Evolutionary conservation across 2,113 vertebrate species (phyloP), one percentile per base, ranked within the genome.

Genomic region (Phasianus colchicus): DNA sequence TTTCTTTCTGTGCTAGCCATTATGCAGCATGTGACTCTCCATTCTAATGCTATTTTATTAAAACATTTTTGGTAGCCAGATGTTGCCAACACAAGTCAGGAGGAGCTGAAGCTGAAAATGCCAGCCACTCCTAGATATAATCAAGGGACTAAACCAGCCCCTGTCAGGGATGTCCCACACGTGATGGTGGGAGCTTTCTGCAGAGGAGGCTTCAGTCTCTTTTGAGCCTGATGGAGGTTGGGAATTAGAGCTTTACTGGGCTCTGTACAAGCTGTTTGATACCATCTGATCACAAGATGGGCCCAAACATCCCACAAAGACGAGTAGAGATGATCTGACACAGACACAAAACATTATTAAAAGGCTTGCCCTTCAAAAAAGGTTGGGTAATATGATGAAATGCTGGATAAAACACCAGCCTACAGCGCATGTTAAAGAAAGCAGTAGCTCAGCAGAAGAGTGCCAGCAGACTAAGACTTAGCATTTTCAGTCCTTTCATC

Each of bases 1-100:
- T 86, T 94, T 93, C 89, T 94, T 86, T 79, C 81, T 54, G 83
- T 75, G 60, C 58, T 90, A 24, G 52, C 45, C 58, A 70, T 74
- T 67, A 69, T 43, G 48, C 48, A 76, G 55, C 84, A 88, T 55
- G 82, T 88, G 93, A 89, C 60, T 30, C 64, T 50, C 45, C 54
- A 81, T 50, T 95, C 34, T 57, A 88, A 78, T 29, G 47, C 14
- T 81, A 80, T 77, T 70, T 83, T 54, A 74, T 14, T 78, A 78
- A 66, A 92, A 85, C 24, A 18, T 36, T 77, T 92, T 83, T 78
- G 38, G 7, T 76, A 64, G 80, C 70, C 77, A 89, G 89, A 88
- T 92, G 77, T 95, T 82, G 63, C 18, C 48, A 92, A 89, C 13
- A 50, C 47, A 75, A 47, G 55, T 57, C 30, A 87, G 52, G 40